Evolutionary conservation across 2,113 vertebrate species (phyloP).

Genomic region (Lophius piscatorius): DNA sequence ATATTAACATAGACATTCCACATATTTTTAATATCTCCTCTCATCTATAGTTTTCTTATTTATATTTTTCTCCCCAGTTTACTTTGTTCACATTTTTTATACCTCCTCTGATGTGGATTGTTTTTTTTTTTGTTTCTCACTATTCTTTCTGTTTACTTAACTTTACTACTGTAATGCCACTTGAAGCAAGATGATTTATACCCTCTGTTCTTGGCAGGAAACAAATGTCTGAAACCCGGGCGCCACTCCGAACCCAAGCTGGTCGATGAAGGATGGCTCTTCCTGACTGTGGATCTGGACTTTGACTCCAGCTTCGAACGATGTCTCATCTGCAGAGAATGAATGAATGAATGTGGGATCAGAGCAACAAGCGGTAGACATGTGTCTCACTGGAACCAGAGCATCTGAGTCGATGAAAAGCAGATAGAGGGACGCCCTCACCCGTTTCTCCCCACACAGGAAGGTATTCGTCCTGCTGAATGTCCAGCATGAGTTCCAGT

Average conservation of each 20-base stretch:
- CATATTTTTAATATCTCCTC: too few relatives aligned
- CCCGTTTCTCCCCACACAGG: slow-evolving; percentile 98
- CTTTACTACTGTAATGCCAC: too few relatives aligned
- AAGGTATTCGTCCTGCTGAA: slow-evolving; percentile 97
- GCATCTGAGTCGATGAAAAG: neutral
- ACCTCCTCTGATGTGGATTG: too few relatives aligned
- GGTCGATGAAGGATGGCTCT: slow-evolving; percentile 94
- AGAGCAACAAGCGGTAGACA: neutral
- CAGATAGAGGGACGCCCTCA: slow-evolving; percentile 57
- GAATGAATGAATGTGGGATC: neutral
- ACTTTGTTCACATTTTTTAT: too few relatives aligned
- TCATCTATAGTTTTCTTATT: too few relatives aligned
- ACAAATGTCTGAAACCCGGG: slow-evolving; percentile 98
- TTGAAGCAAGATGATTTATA: slow-evolving; percentile 52
- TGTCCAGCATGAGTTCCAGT: slow-evolving; percentile 98
- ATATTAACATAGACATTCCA: too few relatives aligned
- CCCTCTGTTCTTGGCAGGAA: slow-evolving; percentile 97
- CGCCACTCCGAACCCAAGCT: slow-evolving; percentile 95
- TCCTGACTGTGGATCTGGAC: slow-evolving; percentile 99
- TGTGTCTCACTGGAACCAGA: neutral
- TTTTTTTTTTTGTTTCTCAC: too few relatives aligned
- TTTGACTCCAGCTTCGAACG: slow-evolving; percentile 97
- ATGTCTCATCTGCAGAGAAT: slow-evolving; percentile 87
- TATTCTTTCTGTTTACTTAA: too few relatives aligned
- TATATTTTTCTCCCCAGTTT: too few relatives aligned